A percentile compares a stretch with the other conserved stretches of the same genome.
Conservation (phyloP, 2,888 invertebrate genomes). For the Cephus rjabovi region DNA sequence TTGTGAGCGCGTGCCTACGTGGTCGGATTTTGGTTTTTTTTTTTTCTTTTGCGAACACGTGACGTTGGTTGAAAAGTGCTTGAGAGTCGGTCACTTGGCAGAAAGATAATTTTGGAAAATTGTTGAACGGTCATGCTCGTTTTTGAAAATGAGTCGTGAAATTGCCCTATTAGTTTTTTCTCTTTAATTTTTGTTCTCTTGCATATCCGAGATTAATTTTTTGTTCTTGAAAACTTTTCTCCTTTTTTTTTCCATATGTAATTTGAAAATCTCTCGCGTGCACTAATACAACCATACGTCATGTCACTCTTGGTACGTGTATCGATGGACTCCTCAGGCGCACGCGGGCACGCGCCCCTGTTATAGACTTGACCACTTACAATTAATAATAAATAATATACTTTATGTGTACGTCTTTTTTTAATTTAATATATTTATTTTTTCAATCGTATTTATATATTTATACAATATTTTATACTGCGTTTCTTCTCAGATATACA, state of each 20-base stretch:
- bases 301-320: background rate
- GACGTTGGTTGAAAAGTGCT: slow-evolving; percentile 4
- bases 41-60: background rate
- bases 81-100: background rate
- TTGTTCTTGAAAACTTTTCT: background rate
- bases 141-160: background rate
- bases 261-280: background rate
- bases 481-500: slow-evolving; percentile 57
- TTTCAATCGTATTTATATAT: slow-evolving; percentile 66
- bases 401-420: slow-evolving; percentile 61
- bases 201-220: background rate
- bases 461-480: slow-evolving; percentile 66
- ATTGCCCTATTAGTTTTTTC: background rate
- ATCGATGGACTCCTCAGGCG: slow-evolving; percentile 7
- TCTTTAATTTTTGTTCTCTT: background rate
- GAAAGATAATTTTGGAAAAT: background rate
- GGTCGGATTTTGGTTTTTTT: slow-evolving; percentile 5
- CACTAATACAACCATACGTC: background rate
- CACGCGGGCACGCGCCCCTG: slow-evolving; percentile 32
- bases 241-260: background rate
- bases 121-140: background rate
- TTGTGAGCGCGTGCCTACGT: background rate
- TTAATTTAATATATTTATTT: slow-evolving; percentile 67
- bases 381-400: slow-evolving; percentile 56
- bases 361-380: slow-evolving; percentile 59